Base-by-base conservation (phyloP, 2,797 vertebrate genomes). In the Mormyrus proboscirostris region DNA sequence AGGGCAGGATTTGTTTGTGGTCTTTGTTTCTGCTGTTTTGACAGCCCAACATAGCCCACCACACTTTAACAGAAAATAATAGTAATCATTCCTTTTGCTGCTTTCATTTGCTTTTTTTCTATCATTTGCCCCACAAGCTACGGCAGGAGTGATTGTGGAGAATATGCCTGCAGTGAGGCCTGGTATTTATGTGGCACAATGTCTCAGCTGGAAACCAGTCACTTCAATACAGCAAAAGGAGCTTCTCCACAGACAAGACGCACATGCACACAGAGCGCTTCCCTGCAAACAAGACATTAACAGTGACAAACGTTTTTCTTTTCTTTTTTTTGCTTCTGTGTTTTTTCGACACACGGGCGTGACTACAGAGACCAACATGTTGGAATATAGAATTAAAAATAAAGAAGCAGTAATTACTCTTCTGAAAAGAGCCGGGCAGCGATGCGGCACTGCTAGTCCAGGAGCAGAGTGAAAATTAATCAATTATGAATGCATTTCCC, bases 401-500 rank as follows among this genome's bases (percentile, higher is more conserved):
- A 29, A 65, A 65, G 22, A 65, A 84, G 57, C 41, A 87, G 89
- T 89, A 85, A 90, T 59, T 87, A 49, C 7, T 53, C 47, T 47
- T 89, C 55, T 62, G 89, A 49, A 89, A 79, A 8, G n/a, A 25
- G 7, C 51, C 7, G 19, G 14, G 59, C 22, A 88, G 86, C 88
- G 41, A 82, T 49, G 86, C 86, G 41, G 89, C 33, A 88, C 92
- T 8, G 51, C 79, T 89, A 93, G 91, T 91, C 91, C 3, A 69
- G 88, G 87, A 88, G 90, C 89, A 82, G 91, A 93, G 93, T 93
- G 92, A 92, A 90, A 91, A 53, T 55, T 65, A 90, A 92, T 92
- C 89, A 93, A 93, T 92, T 90, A 92, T 84, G 51, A 92, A 92
- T 49, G 49, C 59, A 88, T 88, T 88, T 92, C 90, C 88, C 92